Percentiles rank a stretch among this genome's conserved stretches.
Conservation (phyloP, 2,797 vertebrate genomes). For the Octomys mimax region DNA sequence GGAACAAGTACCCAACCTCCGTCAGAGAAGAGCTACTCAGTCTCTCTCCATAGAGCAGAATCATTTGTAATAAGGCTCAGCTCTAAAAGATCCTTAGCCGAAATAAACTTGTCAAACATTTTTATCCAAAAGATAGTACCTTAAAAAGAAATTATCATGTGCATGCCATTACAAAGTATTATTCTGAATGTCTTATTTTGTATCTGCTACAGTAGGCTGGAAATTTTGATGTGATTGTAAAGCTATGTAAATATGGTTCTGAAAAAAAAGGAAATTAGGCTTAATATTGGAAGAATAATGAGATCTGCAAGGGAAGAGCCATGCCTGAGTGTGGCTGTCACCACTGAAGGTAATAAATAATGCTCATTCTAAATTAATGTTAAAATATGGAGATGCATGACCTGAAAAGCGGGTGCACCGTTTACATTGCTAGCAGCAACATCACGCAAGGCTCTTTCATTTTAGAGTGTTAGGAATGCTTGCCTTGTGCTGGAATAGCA, state of each 20-base stretch:
- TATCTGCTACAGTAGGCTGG: conserved; percentile 35
- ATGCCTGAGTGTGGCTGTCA: background rate
- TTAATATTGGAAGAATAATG: conserved; percentile 38
- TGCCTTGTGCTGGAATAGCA: conserved; percentile 43
- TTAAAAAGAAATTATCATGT: conserved; percentile 52
- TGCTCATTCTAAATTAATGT: background rate
- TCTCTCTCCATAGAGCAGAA: conserved; percentile 64
- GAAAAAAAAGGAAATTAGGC: background rate
- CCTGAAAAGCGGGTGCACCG: background rate
- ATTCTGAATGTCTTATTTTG: conserved; percentile 63
- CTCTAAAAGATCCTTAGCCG: conserved; percentile 33
- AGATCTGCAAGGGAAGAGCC: background rate
- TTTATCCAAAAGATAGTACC: conserved; percentile 47
- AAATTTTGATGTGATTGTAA: conserved; percentile 40
- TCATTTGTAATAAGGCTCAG: conserved; percentile 75
- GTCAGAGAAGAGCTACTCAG: conserved; percentile 80
- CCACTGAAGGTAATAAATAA: background rate
- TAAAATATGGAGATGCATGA: conserved; percentile 29
- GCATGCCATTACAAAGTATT: background rate
- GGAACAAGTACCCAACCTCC: conserved; percentile 86
- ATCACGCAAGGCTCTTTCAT: background rate
- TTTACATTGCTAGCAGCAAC: background rate
- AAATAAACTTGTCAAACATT: conserved; percentile 54
- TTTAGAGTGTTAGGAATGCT: conserved; percentile 35
- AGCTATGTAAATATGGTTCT: conserved; percentile 42